phyloP scores from a whole-genome alignment of 2,113 vertebrate species.

The Malurus cyaneus region DNA sequence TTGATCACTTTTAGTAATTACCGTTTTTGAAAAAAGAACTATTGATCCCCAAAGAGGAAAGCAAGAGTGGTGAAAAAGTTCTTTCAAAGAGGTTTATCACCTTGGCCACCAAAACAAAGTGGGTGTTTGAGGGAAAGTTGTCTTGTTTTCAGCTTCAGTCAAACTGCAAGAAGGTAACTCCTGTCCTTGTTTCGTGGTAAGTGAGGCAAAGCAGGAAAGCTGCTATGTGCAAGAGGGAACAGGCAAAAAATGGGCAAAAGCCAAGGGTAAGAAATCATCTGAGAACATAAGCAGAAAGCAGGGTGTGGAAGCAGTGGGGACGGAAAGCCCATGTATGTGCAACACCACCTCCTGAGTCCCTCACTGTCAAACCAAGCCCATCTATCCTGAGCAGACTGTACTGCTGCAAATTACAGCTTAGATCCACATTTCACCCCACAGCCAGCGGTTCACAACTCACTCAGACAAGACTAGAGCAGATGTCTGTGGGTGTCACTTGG shows the following conservation, averaged over 20 bases:
- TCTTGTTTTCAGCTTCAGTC: neutral
- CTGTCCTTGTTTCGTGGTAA: neutral
- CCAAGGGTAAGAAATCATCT: neutral
- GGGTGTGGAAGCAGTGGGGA: neutral
- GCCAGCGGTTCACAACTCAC: neutral
- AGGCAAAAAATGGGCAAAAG: neutral
- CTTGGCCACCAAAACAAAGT: neutral
- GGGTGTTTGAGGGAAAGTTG: neutral
- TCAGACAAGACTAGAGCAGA: neutral
- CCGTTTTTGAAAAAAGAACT: neutral
- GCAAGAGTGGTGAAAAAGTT: neutral
- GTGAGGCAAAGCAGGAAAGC: neutral
- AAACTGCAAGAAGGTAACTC: neutral
- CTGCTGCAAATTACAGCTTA: neutral
- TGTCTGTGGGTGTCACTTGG: neutral
- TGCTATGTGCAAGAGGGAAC: neutral
- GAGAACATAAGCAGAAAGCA: neutral
- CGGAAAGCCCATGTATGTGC: accelerated
- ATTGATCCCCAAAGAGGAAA: neutral
- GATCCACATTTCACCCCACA: accelerated
- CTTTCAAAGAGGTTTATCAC: neutral
- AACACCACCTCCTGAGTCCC: neutral
- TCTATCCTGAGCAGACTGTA: accelerated
- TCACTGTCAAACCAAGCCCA: neutral
- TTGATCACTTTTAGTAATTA: neutral